Base-by-base conservation (phyloP, 2,888 invertebrate genomes). In the Beris chalybata region DNA sequence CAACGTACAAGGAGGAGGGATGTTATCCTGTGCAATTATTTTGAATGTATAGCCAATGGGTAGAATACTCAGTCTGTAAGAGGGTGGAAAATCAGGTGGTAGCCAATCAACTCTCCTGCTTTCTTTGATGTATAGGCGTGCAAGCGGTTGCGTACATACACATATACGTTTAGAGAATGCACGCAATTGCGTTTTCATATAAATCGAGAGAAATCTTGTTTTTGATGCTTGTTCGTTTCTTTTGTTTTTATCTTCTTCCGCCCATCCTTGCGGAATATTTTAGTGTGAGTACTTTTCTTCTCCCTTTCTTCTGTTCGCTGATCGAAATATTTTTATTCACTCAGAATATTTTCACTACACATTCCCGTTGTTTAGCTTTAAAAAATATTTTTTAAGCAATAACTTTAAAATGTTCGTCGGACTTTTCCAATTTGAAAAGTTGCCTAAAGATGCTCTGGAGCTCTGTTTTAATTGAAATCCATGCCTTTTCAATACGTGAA, bases 131-230 rank as follows among this genome's bases (percentile, higher is more conserved):
- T 38, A 5, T 7, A 38, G 12, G 15, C 31, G 58, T 9, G 12
- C 31, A 22, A 38, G 3, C 7, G 5, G 7, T 9, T 38, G 9
- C 38, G 9, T 38, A 38, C 9, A 38, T 9, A 38, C 38, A 38
- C 38, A 38, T 7, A 30, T n/a, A 29, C 31, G 12, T 22, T 7
- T n/a, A n/a, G 58, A 31, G 48, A 47, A 15, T 59, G 58, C 58
- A 59, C 58, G 58, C 58, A 59, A 59, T 59, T 59, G 58, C 58
- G 58, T 59, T 59, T 48, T 48, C 13, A 47, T 32, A 48, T 59
- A 47, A 59, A 59, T 45, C 45, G 45, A 11, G 48, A 4, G 7
- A n/a, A 7, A 3, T 29, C 30, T 30, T 31, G n/a, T 38, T 29
- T 31, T 53, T 30, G 7, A n/a, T 53, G 29, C 53, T 53, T 31